Conservation (phyloP, 2,797 vertebrate genomes). For the Brachyalestes nurse region DNA sequence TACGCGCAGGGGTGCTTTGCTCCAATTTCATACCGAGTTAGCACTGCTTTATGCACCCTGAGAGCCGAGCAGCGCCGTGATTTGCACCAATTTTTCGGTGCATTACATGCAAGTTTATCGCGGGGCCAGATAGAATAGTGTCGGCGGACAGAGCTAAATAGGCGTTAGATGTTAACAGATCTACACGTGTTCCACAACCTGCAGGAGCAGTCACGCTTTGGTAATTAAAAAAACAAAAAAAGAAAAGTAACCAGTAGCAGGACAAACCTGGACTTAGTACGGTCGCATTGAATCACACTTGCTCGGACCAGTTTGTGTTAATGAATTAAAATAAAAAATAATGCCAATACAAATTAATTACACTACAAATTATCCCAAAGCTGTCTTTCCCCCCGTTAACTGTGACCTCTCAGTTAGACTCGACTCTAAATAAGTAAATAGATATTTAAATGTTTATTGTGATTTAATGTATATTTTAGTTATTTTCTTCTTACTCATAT, state of each 20-base stretch:
- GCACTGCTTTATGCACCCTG: slow-evolving; percentile 61
- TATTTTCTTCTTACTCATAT: too few species aligned
- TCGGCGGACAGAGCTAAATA: slow-evolving; percentile 32
- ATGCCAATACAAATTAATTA: slow-evolving; percentile 32
- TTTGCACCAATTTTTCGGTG: slow-evolving; percentile 67
- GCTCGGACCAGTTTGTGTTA: too few species aligned
- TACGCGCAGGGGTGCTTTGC: slow-evolving; percentile 55
- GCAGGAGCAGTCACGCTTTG: not conserved
- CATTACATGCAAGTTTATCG: slow-evolving; percentile 73
- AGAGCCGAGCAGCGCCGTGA: slow-evolving; percentile 49
- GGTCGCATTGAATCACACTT: too few species aligned
- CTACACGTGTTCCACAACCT: slow-evolving; percentile 19
- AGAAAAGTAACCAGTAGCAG: not conserved
- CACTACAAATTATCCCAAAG: slow-evolving; percentile 49
- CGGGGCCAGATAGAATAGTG: slow-evolving; percentile 23
- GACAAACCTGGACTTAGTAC: slow-evolving; percentile 5
- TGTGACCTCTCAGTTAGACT: not conserved
- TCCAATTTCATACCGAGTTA: slow-evolving; percentile 79
- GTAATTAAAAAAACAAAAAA: too few species aligned
- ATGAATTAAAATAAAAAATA: too few species aligned
- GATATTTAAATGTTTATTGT: too few species aligned
- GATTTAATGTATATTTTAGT: too few species aligned
- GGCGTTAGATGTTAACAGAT: slow-evolving; percentile 53
- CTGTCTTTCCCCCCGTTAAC: slow-evolving; percentile 10
- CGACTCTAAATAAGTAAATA: too few species aligned